Conservation (phyloP, 2,888 invertebrate species). For the Polymixis flavicincta region DNA sequence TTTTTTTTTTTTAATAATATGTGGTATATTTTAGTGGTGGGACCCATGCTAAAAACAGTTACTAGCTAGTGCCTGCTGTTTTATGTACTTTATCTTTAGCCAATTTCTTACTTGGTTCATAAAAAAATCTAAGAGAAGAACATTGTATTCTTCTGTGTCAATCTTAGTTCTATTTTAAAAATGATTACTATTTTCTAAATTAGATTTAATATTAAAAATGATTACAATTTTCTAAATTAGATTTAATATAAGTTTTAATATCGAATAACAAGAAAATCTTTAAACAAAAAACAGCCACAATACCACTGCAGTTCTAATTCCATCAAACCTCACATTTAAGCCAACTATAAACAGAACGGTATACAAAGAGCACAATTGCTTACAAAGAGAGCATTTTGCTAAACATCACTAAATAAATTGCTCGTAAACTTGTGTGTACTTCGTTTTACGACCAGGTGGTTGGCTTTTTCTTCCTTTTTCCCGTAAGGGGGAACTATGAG, state of each 20-base stretch:
- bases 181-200: no score
- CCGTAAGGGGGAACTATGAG: conserved; percentile 17
- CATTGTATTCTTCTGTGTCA: neutral
- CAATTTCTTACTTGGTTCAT: neutral
- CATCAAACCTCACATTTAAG: conserved; percentile 23
- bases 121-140: neutral
- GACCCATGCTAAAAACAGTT: no score
- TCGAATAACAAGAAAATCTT: no score
- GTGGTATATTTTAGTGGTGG: no score
- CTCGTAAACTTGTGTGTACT: conserved; percentile 49
- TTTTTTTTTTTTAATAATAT: no score
- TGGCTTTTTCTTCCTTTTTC: conserved; percentile 39
- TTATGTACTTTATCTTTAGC: neutral
- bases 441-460: conserved; percentile 57
- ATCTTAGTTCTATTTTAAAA: neutral
- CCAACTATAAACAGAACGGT: conserved; percentile 50
- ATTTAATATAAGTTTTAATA: no score
- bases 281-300: neutral
- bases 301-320: conserved; percentile 1
- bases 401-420: conserved; percentile 56
- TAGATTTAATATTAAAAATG: no score
- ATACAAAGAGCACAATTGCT: conserved; percentile 40
- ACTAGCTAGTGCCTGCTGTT: no score
- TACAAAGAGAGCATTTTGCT: conserved; percentile 59
- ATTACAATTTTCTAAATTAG: no score